Evolutionary conservation across 2,888 invertebrate species (phyloP), one percentile per base, ranked within the genome.

Genomic region (Scrobipalpa atriplicella): DNA sequence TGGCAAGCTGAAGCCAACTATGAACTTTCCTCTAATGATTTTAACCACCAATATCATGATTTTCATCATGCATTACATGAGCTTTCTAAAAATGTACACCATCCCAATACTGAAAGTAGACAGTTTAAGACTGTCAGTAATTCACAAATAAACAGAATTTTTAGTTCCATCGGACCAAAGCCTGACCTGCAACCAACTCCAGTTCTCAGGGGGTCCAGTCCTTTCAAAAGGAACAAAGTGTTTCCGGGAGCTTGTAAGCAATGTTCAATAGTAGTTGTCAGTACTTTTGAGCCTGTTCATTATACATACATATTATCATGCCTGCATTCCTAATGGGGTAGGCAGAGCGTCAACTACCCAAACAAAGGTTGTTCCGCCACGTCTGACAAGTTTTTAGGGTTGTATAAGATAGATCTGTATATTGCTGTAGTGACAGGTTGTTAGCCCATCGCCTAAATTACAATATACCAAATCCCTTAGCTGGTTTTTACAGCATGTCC

Each of bases 1-100:
- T 92, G 92, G 92, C 80, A 77, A 66, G 82, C 87, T 0, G 85
- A 85, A 68, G 75, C 70, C 54, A 73, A 75, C 68, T 84, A 82
- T 73, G 75, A 75, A 68, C 75, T 74, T 67, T 82, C 80, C 70
- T 67, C 73, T n/a, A 73, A 76, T 64, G 70, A 64, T 64, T 66
- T 64, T 52, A 16, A n/a, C 38, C 43, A 18, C 19, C 43, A 21
- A 13, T 60, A 41, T n/a, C 47, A 60, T n/a, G 18, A 0, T n/a
- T 21, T n/a, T 71, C 72, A 41, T n/a, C 47, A 60, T n/a, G 18
- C 5, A 38, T 21, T n/a, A 71, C 72, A 13, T 69, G 18, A 54
- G 2, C 7, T 5, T 47, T 47, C 47, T 7, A 47, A n/a, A 3
- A 47, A 47, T 47, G n/a, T 16, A 21, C 54, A 75, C 51, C 71